phyloP scores from a whole-genome alignment of 2,888 invertebrate genomes.

The Drosophila tanythrix region DNA sequence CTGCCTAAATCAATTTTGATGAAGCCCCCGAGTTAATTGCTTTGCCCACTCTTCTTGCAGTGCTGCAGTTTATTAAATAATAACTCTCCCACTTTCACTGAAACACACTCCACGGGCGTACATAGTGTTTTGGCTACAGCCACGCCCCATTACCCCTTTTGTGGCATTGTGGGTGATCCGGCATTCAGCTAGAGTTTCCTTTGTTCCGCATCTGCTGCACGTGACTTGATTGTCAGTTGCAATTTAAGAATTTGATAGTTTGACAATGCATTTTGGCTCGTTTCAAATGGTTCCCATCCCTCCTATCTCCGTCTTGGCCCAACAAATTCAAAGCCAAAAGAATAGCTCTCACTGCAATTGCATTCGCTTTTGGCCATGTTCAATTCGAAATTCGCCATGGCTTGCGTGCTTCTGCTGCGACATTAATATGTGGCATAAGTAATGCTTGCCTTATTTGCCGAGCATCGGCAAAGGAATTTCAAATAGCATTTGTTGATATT shows the following conservation, averaged over 20 bases:
- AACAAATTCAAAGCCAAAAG: conserved; percentile 13
- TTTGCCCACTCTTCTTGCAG: conserved; percentile 2
- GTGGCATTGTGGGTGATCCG: conserved; percentile 2
- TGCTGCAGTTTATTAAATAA: conserved; percentile 52
- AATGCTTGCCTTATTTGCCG: conserved; percentile 46
- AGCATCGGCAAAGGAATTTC: conserved; percentile 42
- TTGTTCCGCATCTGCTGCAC: conserved; percentile 50
- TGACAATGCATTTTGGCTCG: conserved; percentile 78
- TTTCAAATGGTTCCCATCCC: conserved; percentile 29
- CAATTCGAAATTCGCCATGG: conserved; percentile 27
- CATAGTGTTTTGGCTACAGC: conserved; percentile 24
- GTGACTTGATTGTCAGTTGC: conserved; percentile 81
- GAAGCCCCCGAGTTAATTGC: conserved; percentile 57
- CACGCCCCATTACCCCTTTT: neutral
- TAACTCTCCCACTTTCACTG: conserved; percentile 48
- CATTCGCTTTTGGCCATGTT: conserved; percentile 19
- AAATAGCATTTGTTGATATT: conserved; percentile 16
- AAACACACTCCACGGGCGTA: conserved; percentile 26
- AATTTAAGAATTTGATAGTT: conserved; percentile 81
- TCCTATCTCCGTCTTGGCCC: neutral
- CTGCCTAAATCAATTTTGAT: conserved; percentile 65
- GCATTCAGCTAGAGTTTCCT: conserved; percentile 5
- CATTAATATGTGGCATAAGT: conserved; percentile 68
- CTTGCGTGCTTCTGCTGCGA: conserved; percentile 50
- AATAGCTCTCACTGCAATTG: conserved; percentile 14